Conservation (phyloP, 2,797 vertebrate species). For the Heliangelus exortis region DNA sequence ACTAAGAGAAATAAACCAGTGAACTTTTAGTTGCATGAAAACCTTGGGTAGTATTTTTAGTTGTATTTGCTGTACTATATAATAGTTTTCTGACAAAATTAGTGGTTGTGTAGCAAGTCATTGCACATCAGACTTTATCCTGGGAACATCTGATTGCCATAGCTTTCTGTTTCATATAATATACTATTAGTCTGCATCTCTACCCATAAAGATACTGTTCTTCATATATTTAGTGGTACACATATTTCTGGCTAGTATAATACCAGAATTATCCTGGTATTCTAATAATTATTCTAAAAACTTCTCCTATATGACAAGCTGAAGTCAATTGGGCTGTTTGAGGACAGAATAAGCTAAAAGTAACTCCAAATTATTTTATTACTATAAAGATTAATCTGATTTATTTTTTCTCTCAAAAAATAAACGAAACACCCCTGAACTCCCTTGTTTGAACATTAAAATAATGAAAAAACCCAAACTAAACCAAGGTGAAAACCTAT, state of each 20-base stretch:
- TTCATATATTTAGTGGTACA: neutral
- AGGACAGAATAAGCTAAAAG: neutral
- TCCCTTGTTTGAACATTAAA: neutral
- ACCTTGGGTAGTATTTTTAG: conserved; percentile 1
- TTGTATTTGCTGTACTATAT: neutral
- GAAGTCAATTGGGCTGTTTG: neutral
- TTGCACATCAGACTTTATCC: neutral
- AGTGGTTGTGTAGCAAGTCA: neutral
- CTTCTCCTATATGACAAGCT: neutral
- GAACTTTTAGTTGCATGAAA: conserved; percentile 43
- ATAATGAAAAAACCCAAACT: neutral
- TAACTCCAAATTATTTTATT: neutral
- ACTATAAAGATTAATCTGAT: neutral
- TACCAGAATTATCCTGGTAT: neutral
- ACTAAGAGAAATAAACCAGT: conserved; percentile 64
- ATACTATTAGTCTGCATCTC: neutral
- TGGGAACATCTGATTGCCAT: neutral
- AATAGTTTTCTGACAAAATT: neutral
- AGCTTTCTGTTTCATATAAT: neutral
- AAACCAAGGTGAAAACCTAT: neutral
- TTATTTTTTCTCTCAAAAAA: neutral
- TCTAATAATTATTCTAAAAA: neutral
- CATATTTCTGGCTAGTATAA: neutral
- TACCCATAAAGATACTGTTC: neutral
- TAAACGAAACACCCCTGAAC: accelerated